These are phyloP conservation scores for Rhineura floridana DNA, from an alignment of 2,113 vertebrate genomes.

Conservation along the genomic window DNA sequence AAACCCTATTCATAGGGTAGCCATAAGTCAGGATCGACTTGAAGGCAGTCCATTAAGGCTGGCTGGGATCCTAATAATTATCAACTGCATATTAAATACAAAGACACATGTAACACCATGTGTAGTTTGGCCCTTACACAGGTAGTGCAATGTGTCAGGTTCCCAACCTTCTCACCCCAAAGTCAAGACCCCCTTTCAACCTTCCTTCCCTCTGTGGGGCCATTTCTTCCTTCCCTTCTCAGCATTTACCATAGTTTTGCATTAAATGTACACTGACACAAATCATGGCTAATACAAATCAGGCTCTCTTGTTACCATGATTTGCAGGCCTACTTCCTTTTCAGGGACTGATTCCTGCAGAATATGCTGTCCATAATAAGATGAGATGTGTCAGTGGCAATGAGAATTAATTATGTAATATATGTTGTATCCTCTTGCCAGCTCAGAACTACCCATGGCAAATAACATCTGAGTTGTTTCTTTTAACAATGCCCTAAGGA, in stretches of 20 bases:
- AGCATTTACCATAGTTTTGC: background rate
- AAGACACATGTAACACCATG: background rate
- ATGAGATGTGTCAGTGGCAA: no score
- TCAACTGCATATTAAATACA: background rate
- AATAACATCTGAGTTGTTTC: background rate
- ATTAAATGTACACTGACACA: background rate
- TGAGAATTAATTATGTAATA: background rate
- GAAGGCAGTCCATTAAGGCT: no score
- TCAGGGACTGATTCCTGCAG: background rate
- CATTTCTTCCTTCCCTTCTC: no score
- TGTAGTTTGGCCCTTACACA: background rate
- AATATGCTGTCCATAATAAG: background rate
- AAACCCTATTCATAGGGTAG: no score
- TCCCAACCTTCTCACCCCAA: background rate
- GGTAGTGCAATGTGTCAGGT: background rate
- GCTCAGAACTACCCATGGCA: background rate
- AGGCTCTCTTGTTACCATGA: background rate
- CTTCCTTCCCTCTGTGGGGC: background rate
- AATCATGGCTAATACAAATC: background rate
- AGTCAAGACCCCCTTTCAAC: background rate
- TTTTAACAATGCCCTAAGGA: background rate
- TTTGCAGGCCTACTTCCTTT: background rate
- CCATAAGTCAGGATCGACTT: no score
- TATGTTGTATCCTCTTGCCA: background rate
- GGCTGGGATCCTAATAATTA: background rate